Evolutionary conservation across 2,113 vertebrate species (phyloP), one percentile per base, ranked within the genome.

Genomic region (Pygoscelis antarcticus): DNA sequence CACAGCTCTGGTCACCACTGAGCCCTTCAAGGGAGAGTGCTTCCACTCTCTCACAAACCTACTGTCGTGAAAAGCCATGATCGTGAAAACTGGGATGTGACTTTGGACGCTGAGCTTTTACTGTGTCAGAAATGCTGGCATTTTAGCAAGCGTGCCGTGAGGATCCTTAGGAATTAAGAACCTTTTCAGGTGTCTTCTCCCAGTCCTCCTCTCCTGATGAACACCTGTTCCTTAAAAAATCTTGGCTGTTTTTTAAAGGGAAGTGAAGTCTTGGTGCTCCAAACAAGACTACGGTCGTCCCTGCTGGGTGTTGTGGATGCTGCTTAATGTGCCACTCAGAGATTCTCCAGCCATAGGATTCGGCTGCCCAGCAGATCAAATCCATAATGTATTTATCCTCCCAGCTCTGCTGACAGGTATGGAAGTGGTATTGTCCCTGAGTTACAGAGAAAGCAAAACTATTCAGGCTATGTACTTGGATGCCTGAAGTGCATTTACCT

Each of bases 301-400:
- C 40, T 91, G 6, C 17, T 72, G 36, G 16, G 6, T 76, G 26
- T 13, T 70, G 49, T 34, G 38, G 57, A 11, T 89, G 29, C 19
- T 82, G 8, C 15, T 64, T 0, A 47, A 75, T 7, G 27, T 64
- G 25, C 11, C 27, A 13, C 70, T 81, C 9, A 1, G 55, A n/a
- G 13, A 26, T 61, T 47, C 21, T 62, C 22, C 38, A 81, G 49
- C 72, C 3, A 1, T 13, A 60, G 64, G 47, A 55, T 78, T 51
- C 71, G 65, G n/a, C 69, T 88, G 60, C 29, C 89, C 69, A 60
- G 49, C 60, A 90, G 61, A 75, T 87, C 14, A 47, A 61, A 91
- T 91, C 70, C 72, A 83, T 83, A 69, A 85, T 17, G 14, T 23
- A 8, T 93, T 95, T 95, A 91, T 94, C 64, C 76, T 92, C n/a